phyloP scores from a whole-genome alignment of 37 sponge, comb jelly and placozoan genomes.

The Ianthella basta region DNA sequence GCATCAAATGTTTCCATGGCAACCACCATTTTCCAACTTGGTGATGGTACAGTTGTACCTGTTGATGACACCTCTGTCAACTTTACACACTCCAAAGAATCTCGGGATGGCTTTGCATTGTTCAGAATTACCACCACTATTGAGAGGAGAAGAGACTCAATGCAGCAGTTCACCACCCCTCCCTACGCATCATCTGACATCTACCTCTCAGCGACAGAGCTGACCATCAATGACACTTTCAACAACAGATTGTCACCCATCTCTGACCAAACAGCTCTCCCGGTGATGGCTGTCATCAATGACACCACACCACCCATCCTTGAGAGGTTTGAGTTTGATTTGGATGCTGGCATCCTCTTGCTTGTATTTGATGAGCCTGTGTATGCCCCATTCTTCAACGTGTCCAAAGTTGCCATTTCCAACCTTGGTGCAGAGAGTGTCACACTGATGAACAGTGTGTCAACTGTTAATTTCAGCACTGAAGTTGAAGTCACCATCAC shows the following conservation, averaged over 20 bases:
- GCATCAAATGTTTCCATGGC: background rate
- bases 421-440: slow-evolving; percentile 35
- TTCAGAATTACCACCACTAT: slow-evolving; percentile 50
- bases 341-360: slow-evolving; percentile 55
- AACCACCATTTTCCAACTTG: slow-evolving; percentile 39
- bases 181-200: slow-evolving; percentile 37
- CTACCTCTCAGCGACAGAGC: slow-evolving; percentile 54
- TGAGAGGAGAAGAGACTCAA: background rate
- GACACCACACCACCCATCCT: slow-evolving; percentile 79
- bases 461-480: slow-evolving; percentile 54
- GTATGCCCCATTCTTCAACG: slow-evolving; percentile 63
- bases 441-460: slow-evolving; percentile 49
- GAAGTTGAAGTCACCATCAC: slow-evolving; percentile 42
- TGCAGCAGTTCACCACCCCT: too few relatives aligned
- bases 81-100: slow-evolving; percentile 55
- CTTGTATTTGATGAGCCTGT: slow-evolving; percentile 85
- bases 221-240: slow-evolving; percentile 66
- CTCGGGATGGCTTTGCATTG: slow-evolving; percentile 78
- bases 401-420: slow-evolving; percentile 44
- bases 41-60: slow-evolving; percentile 48
- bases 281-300: slow-evolving; percentile 28
- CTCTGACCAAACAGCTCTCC: slow-evolving; percentile 13
- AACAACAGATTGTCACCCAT: slow-evolving; percentile 52
- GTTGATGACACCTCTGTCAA: slow-evolving; percentile 57
- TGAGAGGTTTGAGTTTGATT: slow-evolving; percentile 52